Conservation (phyloP, 2,797 vertebrate genomes). For the Pseudomugil tenellus region DNA sequence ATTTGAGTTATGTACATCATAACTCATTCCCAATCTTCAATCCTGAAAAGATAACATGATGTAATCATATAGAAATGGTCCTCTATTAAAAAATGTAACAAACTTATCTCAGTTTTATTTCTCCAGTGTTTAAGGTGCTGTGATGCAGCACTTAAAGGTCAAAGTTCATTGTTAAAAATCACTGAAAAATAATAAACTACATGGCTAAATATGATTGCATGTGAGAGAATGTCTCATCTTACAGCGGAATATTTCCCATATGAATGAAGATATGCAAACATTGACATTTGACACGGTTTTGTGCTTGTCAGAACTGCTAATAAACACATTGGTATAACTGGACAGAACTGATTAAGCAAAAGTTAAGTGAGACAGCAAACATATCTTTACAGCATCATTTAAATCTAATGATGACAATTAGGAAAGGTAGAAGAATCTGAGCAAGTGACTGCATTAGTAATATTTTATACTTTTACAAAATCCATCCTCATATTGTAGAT, state of each 20-base stretch:
- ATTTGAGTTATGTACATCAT: background rate
- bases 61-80: background rate
- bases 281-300: background rate
- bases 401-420: too few relatives aligned
- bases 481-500: too few relatives aligned
- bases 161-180: constrained; percentile 11
- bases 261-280: constrained; percentile 1
- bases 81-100: constrained; percentile 3
- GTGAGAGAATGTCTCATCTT: constrained; percentile 7
- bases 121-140: constrained; percentile 7
- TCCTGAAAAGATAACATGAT: background rate
- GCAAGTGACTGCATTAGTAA: too few relatives aligned
- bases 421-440: too few relatives aligned
- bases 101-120: background rate
- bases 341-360: too few relatives aligned
- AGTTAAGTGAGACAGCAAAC: too few relatives aligned
- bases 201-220: background rate
- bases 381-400: too few relatives aligned
- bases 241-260: constrained; percentile 4
- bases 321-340: too few relatives aligned
- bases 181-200: constrained; percentile 15
- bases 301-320: background rate
- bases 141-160: background rate
- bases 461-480: too few relatives aligned
- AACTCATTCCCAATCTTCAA: background rate